Percentiles rank a stretch among this genome's conserved stretches.
Evolutionary conservation across 2,888 invertebrate genomes (phyloP).

Genomic region (Linyphia triangularis): DNA sequence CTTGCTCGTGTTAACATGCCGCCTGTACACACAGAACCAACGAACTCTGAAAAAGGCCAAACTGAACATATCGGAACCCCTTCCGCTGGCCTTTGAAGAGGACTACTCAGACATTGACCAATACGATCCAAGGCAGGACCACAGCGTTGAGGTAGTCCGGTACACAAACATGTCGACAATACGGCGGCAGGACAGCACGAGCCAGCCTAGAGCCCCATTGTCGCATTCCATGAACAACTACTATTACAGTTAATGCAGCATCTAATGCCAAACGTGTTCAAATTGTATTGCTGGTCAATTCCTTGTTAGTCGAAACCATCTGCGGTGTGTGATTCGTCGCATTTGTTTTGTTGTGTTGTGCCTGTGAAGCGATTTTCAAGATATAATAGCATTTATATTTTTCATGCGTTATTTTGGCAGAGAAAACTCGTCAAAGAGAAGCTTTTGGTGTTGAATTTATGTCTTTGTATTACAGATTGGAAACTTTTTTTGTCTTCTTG

Average conservation of each 20-base stretch:
- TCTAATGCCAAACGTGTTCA: not conserved
- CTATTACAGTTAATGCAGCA: slow-evolving; percentile 76
- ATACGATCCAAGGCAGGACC: slow-evolving; percentile 68
- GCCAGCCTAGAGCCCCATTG: slow-evolving; percentile 81
- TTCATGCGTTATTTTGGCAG: too few species aligned
- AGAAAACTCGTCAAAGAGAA: too few species aligned
- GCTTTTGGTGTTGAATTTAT: too few species aligned
- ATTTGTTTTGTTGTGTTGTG: not conserved
- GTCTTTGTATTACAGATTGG: not conserved
- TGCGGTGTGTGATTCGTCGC: not conserved
- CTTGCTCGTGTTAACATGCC: slow-evolving; percentile 73
- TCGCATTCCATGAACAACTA: slow-evolving; percentile 77
- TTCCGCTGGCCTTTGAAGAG: slow-evolving; percentile 58
- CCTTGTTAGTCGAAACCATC: slow-evolving; percentile 5
- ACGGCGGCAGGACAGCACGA: slow-evolving; percentile 78
- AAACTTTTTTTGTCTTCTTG: not conserved
- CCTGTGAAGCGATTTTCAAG: too few species aligned
- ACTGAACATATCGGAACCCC: slow-evolving; percentile 69
- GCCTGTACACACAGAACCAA: slow-evolving; percentile 75
- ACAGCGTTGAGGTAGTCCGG: slow-evolving; percentile 73
- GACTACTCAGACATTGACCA: slow-evolving; percentile 71
- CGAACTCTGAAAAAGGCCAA: slow-evolving; percentile 67
- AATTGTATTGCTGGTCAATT: slow-evolving; percentile 67
- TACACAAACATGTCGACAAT: slow-evolving; percentile 76
- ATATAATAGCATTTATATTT: too few species aligned